phyloP scores from a whole-genome alignment of 2,113 vertebrate species.

The Phainopepla nitens region DNA sequence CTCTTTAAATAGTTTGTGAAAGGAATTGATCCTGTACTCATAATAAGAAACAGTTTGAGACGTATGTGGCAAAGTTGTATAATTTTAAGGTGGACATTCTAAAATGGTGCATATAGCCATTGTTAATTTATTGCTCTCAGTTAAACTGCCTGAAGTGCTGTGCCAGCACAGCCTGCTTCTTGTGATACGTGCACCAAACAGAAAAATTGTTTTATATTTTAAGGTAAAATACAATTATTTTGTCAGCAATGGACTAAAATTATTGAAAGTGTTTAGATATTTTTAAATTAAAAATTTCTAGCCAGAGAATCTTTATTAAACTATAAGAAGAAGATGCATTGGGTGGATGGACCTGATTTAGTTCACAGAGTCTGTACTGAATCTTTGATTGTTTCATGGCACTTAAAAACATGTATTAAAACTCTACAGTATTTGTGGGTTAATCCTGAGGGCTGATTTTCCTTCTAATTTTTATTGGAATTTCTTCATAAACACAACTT shows the following conservation, averaged over 20 bases:
- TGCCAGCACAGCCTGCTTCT: background rate
- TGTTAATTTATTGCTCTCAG: background rate
- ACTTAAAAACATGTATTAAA: background rate
- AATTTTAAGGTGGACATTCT: conserved; percentile 22
- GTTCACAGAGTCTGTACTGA: background rate
- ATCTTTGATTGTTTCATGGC: background rate
- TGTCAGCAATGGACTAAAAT: background rate
- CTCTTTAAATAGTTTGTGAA: conserved; percentile 12
- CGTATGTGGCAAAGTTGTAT: background rate
- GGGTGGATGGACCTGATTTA: background rate
- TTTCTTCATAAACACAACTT: background rate
- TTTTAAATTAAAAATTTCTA: background rate
- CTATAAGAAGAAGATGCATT: background rate
- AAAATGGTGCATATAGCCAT: background rate
- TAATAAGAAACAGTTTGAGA: conserved; percentile 22
- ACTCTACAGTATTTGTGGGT: background rate
- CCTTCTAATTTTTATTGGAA: background rate
- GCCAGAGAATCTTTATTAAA: background rate
- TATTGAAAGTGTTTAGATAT: background rate
- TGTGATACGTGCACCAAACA: background rate
- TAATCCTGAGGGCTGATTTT: background rate
- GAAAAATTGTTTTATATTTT: background rate
- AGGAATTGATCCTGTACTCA: background rate
- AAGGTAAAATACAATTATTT: background rate
- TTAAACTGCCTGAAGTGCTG: background rate